A percentile compares a stretch with the other conserved stretches of the same genome.
These are phyloP conservation scores for Rissa tridactyla DNA, from an alignment of 2,113 vertebrate genomes.

Conservation along the genomic window DNA sequence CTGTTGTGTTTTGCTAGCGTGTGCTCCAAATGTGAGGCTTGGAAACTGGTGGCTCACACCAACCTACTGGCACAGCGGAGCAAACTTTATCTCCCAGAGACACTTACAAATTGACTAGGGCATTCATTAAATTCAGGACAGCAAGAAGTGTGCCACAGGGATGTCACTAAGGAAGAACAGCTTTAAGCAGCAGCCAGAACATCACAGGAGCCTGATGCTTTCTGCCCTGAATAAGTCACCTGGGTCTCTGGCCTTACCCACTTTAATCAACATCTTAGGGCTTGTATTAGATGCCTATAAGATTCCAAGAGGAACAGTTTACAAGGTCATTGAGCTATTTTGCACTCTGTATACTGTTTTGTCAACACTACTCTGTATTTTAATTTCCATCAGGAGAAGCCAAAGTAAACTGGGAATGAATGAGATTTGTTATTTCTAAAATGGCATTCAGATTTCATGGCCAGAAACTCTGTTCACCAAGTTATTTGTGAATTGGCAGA, in stretches of 20 bases:
- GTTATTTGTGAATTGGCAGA: background rate
- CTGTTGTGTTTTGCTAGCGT: background rate
- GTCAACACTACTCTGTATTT: background rate
- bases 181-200: background rate
- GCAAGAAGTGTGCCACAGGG: background rate
- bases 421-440: slow-evolving; percentile 11
- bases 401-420: background rate
- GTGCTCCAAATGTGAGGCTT: background rate
- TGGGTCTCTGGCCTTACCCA: background rate
- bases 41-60: background rate
- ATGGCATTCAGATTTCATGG: background rate
- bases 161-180: background rate
- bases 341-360: background rate
- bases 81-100: background rate
- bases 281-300: background rate
- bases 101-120: background rate
- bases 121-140: background rate
- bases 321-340: background rate
- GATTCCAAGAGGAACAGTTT: background rate
- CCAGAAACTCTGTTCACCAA: background rate
- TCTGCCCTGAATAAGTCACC: background rate
- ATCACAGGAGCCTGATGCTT: background rate
- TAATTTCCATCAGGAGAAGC: background rate
- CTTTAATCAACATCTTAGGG: background rate
- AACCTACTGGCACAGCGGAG: background rate